A percentile compares a stretch with the other conserved stretches of the same genome.
These are phyloP conservation scores for Oncorhynchus keta DNA, from an alignment of 2,113 vertebrate species.

Conservation along the genomic window DNA sequence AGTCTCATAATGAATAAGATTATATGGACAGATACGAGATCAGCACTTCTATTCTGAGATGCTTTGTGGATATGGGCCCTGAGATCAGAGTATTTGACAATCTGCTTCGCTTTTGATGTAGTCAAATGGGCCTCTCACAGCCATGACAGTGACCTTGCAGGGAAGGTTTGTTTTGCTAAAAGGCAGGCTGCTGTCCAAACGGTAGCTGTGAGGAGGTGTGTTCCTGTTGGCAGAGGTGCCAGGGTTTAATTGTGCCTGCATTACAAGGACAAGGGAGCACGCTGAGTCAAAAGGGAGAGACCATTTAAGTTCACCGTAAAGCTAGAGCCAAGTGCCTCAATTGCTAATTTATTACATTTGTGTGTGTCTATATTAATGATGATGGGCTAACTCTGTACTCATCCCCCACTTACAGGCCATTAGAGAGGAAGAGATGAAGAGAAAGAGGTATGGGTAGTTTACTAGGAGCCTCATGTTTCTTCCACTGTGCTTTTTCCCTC, in stretches of 20 bases:
- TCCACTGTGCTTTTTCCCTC: background rate
- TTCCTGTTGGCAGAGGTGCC: slow-evolving; percentile 6
- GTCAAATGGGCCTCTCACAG: background rate
- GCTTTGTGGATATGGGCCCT: background rate
- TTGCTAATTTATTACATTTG: background rate
- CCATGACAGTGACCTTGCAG: slow-evolving; percentile 40
- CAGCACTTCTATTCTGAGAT: background rate
- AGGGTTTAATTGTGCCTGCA: slow-evolving; percentile 36
- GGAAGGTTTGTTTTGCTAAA: slow-evolving; percentile 21
- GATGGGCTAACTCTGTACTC: background rate
- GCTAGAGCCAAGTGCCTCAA: background rate
- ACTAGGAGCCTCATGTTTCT: background rate
- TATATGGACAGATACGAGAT: background rate
- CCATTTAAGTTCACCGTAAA: background rate
- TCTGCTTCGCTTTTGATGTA: background rate
- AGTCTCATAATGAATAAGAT: too few relatives aligned
- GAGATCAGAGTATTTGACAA: too few relatives aligned
- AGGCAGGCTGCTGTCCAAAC: slow-evolving; percentile 33
- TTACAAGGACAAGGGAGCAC: slow-evolving; percentile 41
- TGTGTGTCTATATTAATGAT: background rate
- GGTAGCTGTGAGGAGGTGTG: slow-evolving; percentile 6
- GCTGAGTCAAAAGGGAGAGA: background rate
- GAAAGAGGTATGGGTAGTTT: background rate
- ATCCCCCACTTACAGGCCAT: background rate
- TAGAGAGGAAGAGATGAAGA: slow-evolving; percentile 4